Conservation (phyloP, 2,113 vertebrate genomes). For the Tenebrosternarchus preto region DNA sequence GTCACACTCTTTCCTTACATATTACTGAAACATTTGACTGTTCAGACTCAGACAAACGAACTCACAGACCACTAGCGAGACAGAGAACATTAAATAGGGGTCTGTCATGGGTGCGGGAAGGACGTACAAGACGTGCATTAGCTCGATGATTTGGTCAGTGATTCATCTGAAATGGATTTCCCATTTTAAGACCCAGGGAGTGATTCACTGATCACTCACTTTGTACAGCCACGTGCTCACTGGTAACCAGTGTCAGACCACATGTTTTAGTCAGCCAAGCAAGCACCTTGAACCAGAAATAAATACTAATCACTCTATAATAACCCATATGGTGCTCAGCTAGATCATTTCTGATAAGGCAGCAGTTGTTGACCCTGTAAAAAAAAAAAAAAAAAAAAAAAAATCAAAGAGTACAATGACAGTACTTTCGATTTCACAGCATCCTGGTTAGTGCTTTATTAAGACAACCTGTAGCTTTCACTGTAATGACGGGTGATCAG, state of each 20-base stretch:
- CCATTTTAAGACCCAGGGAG: slow-evolving; percentile 59
- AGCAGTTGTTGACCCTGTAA: too few species aligned
- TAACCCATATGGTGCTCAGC: too few species aligned
- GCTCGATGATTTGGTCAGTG: slow-evolving; percentile 57
- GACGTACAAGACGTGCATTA: background rate
- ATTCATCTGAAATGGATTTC: slow-evolving; percentile 66
- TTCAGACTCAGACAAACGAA: background rate
- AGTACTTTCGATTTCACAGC: background rate
- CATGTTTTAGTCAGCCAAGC: background rate
- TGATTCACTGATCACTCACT: slow-evolving; percentile 57
- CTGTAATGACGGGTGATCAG: too few species aligned
- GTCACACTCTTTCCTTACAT: background rate
- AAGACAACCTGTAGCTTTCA: background rate
- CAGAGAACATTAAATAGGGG: background rate
- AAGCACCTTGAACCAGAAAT: background rate
- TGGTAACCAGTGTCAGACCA: background rate
- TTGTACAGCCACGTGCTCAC: slow-evolving; percentile 10
- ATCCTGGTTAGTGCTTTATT: background rate
- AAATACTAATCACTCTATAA: too few species aligned
- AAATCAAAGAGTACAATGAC: background rate
- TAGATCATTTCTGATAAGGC: too few species aligned
- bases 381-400: too few species aligned
- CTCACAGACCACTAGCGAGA: slow-evolving; percentile 13
- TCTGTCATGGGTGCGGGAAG: background rate
- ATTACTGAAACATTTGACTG: background rate